A percentile compares a stretch with the other conserved stretches of the same genome.
phyloP scores from a whole-genome alignment of 2,113 vertebrate species.

The Sakesphorus luctuosus region DNA sequence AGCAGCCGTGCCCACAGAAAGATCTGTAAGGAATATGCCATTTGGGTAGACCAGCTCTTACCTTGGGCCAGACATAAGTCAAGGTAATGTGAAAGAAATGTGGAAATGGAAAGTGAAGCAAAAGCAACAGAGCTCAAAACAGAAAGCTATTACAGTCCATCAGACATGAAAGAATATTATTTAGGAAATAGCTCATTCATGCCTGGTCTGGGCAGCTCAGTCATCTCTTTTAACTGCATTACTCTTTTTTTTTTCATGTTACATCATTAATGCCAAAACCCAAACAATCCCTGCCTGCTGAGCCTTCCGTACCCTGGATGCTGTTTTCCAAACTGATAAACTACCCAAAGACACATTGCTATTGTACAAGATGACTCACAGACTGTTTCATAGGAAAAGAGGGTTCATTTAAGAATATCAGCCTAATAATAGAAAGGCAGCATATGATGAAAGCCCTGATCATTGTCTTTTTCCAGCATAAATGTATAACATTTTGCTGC shows the following conservation, averaged over 20 bases:
- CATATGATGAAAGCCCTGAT: not conserved
- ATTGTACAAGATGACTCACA: not conserved
- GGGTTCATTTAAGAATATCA: not conserved
- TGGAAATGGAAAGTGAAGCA: slow-evolving; percentile 21
- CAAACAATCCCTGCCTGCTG: not conserved
- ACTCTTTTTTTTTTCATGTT: not conserved
- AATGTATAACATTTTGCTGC: not conserved
- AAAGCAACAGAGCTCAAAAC: slow-evolving; percentile 10
- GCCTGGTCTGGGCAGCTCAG: not conserved
- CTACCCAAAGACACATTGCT: not conserved
- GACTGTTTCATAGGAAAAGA: not conserved
- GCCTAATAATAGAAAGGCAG: not conserved
- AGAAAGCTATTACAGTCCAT: not conserved
- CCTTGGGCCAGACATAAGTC: not conserved
- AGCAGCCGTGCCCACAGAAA: not conserved
- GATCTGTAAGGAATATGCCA: not conserved
- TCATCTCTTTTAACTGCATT: not conserved
- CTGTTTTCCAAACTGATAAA: not conserved
- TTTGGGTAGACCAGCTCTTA: slow-evolving; percentile 16
- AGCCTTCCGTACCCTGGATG: not conserved
- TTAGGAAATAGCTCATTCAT: slow-evolving; percentile 35
- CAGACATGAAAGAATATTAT: slow-evolving; percentile 35
- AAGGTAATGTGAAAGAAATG: slow-evolving; percentile 46
- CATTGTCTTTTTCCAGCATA: not conserved
- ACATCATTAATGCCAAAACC: not conserved